phyloP scores from a whole-genome alignment of 2,888 invertebrate species.

The Cyclophora punctaria region DNA sequence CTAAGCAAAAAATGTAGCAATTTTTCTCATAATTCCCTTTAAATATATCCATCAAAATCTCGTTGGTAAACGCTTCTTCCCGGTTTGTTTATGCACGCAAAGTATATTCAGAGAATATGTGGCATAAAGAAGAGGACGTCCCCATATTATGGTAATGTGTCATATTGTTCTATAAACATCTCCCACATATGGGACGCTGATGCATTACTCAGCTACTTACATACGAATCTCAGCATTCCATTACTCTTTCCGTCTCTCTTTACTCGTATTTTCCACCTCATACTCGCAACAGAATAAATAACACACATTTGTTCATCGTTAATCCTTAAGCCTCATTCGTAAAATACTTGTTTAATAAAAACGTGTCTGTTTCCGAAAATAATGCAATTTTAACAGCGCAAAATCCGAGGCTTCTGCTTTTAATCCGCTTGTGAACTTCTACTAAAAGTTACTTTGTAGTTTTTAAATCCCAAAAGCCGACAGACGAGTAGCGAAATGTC shows the following conservation, averaged over 20 bases:
- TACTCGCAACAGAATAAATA: too few species aligned
- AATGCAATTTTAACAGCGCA: slow-evolving; percentile 48
- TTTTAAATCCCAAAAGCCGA: slow-evolving; percentile 42
- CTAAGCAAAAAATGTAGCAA: too few species aligned
- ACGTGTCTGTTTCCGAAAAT: slow-evolving; percentile 15
- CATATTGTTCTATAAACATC: background rate
- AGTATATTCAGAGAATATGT: background rate
- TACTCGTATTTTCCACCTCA: too few species aligned
- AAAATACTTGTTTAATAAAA: slow-evolving; percentile 13
- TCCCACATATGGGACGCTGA: background rate
- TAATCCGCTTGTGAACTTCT: slow-evolving; percentile 50
- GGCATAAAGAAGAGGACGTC: background rate
- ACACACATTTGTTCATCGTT: too few species aligned
- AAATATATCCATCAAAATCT: too few species aligned
- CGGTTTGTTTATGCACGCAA: too few species aligned
- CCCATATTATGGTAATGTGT: background rate
- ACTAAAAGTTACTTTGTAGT: slow-evolving; percentile 34
- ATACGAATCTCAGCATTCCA: too few species aligned
- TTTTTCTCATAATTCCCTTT: too few species aligned
- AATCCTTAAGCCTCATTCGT: background rate
- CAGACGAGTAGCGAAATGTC: slow-evolving; percentile 27
- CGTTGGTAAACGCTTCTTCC: too few species aligned
- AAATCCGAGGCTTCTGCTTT: slow-evolving; percentile 39
- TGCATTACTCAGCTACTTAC: background rate
- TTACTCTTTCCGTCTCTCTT: too few species aligned